A percentile compares a stretch with the other conserved stretches of the same genome.
These are phyloP conservation scores for Hyles euphorbiae DNA, from an alignment of 1,140 invertebrate genomes.

Conservation along the genomic window DNA sequence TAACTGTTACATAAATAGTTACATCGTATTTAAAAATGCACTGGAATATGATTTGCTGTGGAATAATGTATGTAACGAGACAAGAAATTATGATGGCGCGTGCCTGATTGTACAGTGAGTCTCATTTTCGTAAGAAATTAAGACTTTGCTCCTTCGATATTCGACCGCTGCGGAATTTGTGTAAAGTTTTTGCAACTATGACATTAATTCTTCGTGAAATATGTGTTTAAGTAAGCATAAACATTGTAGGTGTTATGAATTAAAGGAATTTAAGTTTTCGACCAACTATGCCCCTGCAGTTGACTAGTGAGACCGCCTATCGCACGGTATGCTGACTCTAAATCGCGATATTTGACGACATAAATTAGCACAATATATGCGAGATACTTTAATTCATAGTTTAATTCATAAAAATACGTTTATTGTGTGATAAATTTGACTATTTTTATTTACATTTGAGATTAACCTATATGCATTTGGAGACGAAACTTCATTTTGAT, in stretches of 20 bases:
- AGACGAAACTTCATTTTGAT: conserved; percentile 63
- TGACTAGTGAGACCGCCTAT: conserved; percentile 36
- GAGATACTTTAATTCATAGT: conserved; percentile 22
- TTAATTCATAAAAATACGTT: conserved; percentile 33
- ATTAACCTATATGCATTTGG: conserved; percentile 48
- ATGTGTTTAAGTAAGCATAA: conserved; percentile 20
- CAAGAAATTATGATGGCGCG: conserved; percentile 56
- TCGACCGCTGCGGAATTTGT: conserved; percentile 34
- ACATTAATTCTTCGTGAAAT: conserved; percentile 28
- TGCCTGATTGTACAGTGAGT: conserved; percentile 46
- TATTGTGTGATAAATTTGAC: conserved; percentile 15
- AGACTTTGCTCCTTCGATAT: conserved; percentile 54
- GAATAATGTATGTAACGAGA: conserved; percentile 9
- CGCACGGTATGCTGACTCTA: conserved; percentile 28
- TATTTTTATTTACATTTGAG: conserved; percentile 35
- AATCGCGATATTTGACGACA: conserved; percentile 24
- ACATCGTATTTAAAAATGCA: conserved; percentile 17
- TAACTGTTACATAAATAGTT: conserved; percentile 28
- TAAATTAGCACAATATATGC: conserved; percentile 15
- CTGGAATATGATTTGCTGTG: conserved; percentile 11
- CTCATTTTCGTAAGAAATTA: conserved; percentile 55
- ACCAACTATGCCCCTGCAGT: conserved; percentile 29
- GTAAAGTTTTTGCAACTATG: conserved; percentile 41
- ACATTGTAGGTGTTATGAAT: conserved; percentile 27
- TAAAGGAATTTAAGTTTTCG: conserved; percentile 70